Evolutionary conservation across 2,113 vertebrate species (phyloP).

Genomic region (Misgurnus mizolepis): DNA sequence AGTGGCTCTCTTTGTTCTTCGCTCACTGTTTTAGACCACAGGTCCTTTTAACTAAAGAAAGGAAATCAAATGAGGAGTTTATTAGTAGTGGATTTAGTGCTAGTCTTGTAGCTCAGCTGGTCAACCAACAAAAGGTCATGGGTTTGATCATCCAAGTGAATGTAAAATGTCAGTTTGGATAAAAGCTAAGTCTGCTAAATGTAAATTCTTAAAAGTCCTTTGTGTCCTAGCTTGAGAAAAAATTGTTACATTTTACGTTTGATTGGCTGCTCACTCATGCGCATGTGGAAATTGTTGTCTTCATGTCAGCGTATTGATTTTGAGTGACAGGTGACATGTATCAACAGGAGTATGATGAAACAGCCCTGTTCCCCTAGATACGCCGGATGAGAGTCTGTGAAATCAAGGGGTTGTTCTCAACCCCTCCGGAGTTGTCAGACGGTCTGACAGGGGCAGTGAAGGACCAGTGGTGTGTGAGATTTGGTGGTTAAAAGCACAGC

Average conservation of each 20-base stretch:
- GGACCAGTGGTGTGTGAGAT: conserved; percentile 63
- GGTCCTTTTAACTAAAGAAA: conserved; percentile 28
- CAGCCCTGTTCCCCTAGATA: conserved; percentile 41
- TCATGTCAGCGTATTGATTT: conserved; percentile 58
- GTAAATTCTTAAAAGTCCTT: too few relatives aligned
- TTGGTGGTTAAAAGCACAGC: conserved; percentile 54
- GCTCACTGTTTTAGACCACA: conserved; percentile 27
- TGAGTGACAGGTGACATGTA: conserved; percentile 61
- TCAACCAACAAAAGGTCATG: too few relatives aligned
- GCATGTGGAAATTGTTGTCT: conserved; percentile 63
- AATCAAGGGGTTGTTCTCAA: conserved; percentile 46
- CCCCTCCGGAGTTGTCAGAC: conserved; percentile 38
- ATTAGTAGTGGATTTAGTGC: not conserved
- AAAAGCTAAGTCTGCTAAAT: too few relatives aligned
- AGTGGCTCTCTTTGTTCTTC: conserved; percentile 43
- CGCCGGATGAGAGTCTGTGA: conserved; percentile 27
- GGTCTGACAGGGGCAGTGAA: conserved; percentile 42
- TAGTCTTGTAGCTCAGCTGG: too few relatives aligned
- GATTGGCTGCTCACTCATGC: conserved; percentile 59
- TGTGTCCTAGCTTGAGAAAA: conserved; percentile 61
- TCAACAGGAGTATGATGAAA: conserved; percentile 39
- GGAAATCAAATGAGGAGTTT: conserved; percentile 29
- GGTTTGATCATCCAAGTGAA: too few relatives aligned
- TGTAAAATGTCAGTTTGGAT: too few relatives aligned
- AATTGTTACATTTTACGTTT: conserved; percentile 63